phyloP scores from a whole-genome alignment of 1,140 invertebrate genomes.

The Condylostylus longicornis region DNA sequence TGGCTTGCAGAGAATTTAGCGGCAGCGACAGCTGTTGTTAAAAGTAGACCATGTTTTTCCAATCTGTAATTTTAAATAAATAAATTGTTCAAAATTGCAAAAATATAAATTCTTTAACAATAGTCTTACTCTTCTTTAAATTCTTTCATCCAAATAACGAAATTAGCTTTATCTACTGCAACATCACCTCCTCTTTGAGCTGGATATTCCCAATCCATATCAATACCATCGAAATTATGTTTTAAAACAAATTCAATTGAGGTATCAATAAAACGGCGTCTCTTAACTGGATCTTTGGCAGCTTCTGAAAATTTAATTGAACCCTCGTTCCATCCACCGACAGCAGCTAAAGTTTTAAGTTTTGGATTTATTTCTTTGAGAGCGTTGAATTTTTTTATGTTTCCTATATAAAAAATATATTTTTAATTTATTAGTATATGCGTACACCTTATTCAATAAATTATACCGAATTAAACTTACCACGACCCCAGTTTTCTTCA shows the following conservation, averaged over 20 bases:
- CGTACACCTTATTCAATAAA: background rate
- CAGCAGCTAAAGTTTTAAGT: conserved; percentile 50
- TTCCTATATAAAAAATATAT: conserved; percentile 18
- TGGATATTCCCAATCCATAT: conserved; percentile 73
- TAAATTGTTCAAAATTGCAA: background rate
- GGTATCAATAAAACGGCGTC: conserved; percentile 43
- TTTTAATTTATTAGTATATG: background rate
- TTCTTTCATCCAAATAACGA: conserved; percentile 39
- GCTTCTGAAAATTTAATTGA: conserved; percentile 48
- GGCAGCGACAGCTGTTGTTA: conserved; percentile 44
- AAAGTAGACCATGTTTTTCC: conserved; percentile 32
- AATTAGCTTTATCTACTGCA: conserved; percentile 35
- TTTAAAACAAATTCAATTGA: conserved; percentile 41
- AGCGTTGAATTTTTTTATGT: conserved; percentile 39
- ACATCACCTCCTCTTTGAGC: conserved; percentile 43
- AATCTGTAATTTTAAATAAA: conserved; percentile 17
- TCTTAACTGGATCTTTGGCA: conserved; percentile 33
- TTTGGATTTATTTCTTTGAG: conserved; percentile 46
- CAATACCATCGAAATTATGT: conserved; percentile 64
- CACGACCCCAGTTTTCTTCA: conserved; percentile 33
- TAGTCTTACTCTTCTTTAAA: conserved; percentile 34
- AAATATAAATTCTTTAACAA: background rate
- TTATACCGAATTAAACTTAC: too few species aligned
- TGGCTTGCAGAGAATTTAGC: conserved; percentile 31
- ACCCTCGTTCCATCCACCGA: conserved; percentile 67